These are phyloP conservation scores for Phalera bucephala DNA, from an alignment of 2,888 invertebrate genomes.

Conservation along the genomic window DNA sequence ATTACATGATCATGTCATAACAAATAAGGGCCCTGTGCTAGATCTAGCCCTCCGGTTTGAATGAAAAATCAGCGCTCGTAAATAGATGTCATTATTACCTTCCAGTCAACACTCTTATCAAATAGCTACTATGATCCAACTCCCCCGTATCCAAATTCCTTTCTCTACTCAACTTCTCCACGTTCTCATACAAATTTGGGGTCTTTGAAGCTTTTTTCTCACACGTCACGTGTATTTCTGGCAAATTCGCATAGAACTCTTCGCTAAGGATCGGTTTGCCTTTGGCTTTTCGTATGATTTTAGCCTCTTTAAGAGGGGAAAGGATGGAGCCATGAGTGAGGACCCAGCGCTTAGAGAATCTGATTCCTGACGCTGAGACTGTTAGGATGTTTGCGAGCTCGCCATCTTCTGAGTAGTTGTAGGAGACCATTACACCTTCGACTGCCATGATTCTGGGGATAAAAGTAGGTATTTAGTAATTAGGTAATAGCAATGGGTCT, in stretches of 20 bases:
- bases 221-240: slow-evolving; percentile 73
- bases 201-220: slow-evolving; percentile 51
- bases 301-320: slow-evolving; percentile 67
- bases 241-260: slow-evolving; percentile 67
- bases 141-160: slow-evolving; percentile 50
- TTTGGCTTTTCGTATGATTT: slow-evolving; percentile 57
- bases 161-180: slow-evolving; percentile 61
- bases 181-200: slow-evolving; percentile 50
- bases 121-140: slow-evolving; percentile 68
- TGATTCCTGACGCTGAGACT: slow-evolving; percentile 78
- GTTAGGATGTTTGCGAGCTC: slow-evolving; percentile 74
- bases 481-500: too few species aligned
- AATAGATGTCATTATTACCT: too few species aligned
- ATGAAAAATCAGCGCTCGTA: slow-evolving; percentile 1
- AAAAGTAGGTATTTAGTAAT: neutral
- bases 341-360: slow-evolving; percentile 78
- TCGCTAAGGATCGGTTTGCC: slow-evolving; percentile 69
- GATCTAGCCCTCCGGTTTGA: too few species aligned
- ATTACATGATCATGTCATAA: too few species aligned
- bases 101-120: slow-evolving; percentile 69
- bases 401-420: slow-evolving; percentile 66
- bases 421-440: slow-evolving; percentile 77
- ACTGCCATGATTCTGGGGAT: slow-evolving; percentile 56
- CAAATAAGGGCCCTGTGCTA: too few species aligned
- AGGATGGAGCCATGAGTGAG: slow-evolving; percentile 79